These are phyloP conservation scores for Jacana jacana DNA, from an alignment of 2,113 vertebrate species.

Conservation along the genomic window DNA sequence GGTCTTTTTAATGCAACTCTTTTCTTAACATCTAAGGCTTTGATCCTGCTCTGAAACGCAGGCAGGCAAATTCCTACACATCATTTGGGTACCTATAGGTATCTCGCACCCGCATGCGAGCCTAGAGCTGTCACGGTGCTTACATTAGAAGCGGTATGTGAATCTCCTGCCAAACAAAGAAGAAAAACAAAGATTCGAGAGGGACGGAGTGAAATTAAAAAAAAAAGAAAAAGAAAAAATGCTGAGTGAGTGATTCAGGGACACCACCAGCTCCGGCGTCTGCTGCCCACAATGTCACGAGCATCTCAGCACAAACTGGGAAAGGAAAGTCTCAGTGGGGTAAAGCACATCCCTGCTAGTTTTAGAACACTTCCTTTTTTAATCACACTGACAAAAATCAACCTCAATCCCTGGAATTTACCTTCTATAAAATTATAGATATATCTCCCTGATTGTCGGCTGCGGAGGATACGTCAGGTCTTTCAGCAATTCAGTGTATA, in stretches of 20 bases:
- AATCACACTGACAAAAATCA: not conserved
- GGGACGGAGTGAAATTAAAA: not conserved
- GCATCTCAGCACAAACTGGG: not conserved
- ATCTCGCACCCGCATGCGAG: not conserved
- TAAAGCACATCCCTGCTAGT: not conserved
- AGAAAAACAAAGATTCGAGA: not conserved
- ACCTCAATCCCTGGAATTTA: not conserved
- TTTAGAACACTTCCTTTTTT: slow-evolving; percentile 37
- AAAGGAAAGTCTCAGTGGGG: not conserved
- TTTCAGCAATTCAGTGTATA: slow-evolving; percentile 26
- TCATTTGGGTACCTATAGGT: not conserved
- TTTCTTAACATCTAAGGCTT: not conserved
- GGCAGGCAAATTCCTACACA: not conserved
- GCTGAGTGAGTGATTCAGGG: not conserved
- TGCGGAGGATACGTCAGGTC: slow-evolving; percentile 8
- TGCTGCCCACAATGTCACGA: not conserved
- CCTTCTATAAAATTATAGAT: slow-evolving; percentile 27
- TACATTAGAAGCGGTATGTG: not conserved
- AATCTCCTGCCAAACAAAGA: not conserved
- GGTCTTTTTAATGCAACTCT: not conserved
- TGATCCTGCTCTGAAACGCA: not conserved
- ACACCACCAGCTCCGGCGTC: not conserved
- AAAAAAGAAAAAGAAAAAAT: not conserved
- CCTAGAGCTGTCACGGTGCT: not conserved
- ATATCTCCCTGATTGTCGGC: not conserved